A percentile compares a stretch with the other conserved stretches of the same genome.
These are phyloP conservation scores for Lathamus discolor DNA, from an alignment of 2,113 vertebrate species.

Conservation along the genomic window DNA sequence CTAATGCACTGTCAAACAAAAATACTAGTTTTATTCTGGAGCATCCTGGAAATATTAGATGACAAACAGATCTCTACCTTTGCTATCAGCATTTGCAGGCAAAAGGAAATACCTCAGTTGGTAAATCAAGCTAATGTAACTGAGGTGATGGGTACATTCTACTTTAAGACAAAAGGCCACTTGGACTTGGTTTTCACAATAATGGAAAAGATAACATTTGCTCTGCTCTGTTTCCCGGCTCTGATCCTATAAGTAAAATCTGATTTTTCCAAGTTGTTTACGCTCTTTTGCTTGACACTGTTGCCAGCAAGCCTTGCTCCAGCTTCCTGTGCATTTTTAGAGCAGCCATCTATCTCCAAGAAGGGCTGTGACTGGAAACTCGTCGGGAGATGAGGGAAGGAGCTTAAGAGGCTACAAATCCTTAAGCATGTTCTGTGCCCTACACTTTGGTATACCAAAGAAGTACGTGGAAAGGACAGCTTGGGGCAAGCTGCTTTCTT, in stretches of 20 bases:
- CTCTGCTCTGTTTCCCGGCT: slow-evolving; percentile 68
- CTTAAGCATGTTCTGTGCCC: neutral
- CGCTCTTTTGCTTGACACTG: slow-evolving; percentile 24
- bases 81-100: slow-evolving; percentile 51
- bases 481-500: neutral
- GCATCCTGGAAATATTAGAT: slow-evolving; percentile 5
- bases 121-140: slow-evolving; percentile 6
- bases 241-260: slow-evolving; percentile 63
- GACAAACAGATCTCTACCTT: slow-evolving; percentile 36
- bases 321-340: slow-evolving; percentile 71
- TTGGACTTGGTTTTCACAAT: slow-evolving; percentile 17
- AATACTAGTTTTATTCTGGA: slow-evolving; percentile 16
- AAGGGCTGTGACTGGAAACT: slow-evolving; percentile 13
- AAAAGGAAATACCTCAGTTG: slow-evolving; percentile 53
- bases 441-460: neutral
- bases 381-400: slow-evolving; percentile 1
- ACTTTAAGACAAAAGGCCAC: slow-evolving; percentile 55
- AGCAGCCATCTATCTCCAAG: slow-evolving; percentile 53
- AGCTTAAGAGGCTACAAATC: neutral
- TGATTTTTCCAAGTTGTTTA: slow-evolving; percentile 66
- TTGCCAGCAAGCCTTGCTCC: slow-evolving; percentile 56
- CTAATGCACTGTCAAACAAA: neutral
- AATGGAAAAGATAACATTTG: slow-evolving; percentile 63
- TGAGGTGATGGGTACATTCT: slow-evolving; percentile 24
- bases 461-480: neutral